These are phyloP conservation scores for Zaprionus ghesquierei DNA, from an alignment of 1,140 invertebrate species.

Conservation along the genomic window DNA sequence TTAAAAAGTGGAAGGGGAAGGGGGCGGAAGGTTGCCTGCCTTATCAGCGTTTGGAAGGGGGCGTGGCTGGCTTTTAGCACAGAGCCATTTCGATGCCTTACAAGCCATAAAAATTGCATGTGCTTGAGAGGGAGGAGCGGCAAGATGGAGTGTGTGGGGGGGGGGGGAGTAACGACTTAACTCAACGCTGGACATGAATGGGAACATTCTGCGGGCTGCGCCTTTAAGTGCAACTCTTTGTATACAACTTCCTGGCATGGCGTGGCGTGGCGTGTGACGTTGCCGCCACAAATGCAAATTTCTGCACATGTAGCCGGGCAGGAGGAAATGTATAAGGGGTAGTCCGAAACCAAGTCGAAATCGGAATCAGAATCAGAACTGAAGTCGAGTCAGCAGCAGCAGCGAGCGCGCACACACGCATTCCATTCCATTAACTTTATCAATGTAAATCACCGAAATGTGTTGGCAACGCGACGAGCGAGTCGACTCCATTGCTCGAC, in stretches of 20 bases:
- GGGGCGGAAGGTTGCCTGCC: background rate
- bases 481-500: background rate
- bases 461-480: constrained; percentile 46
- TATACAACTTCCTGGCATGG: constrained; percentile 73
- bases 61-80: constrained; percentile 23
- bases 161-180: background rate
- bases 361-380: constrained; percentile 41
- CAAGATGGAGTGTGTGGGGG: no score
- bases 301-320: constrained; percentile 52
- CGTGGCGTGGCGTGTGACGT: constrained; percentile 76
- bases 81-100: constrained; percentile 56
- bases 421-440: constrained; percentile 80
- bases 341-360: background rate
- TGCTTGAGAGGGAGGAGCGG: constrained; percentile 50
- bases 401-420: constrained; percentile 67
- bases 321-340: background rate
- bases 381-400: constrained; percentile 62
- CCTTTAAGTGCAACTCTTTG: constrained; percentile 79
- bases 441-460: constrained; percentile 79
- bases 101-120: constrained; percentile 77
- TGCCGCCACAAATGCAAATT: constrained; percentile 72
- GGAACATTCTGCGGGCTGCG: constrained; percentile 52
- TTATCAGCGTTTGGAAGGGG: background rate
- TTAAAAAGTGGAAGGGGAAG: background rate
- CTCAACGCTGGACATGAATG: constrained; percentile 50